phyloP scores from a whole-genome alignment of 2,113 vertebrate genomes.

The Atherinomorus stipes region DNA sequence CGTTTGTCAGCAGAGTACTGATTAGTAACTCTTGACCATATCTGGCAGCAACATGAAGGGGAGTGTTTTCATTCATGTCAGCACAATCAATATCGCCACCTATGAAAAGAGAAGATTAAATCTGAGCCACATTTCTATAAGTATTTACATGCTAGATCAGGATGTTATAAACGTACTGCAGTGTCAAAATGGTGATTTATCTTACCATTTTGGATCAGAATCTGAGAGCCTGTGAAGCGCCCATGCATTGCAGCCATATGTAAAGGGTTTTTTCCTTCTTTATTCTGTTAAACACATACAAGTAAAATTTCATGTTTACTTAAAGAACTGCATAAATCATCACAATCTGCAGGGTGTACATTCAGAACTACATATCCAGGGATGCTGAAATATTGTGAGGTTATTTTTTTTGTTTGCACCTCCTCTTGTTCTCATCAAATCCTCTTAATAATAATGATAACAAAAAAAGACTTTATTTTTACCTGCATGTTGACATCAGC shows the following conservation, averaged over 20 bases:
- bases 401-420: not conserved
- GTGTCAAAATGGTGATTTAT: not conserved
- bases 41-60: constrained; percentile 95
- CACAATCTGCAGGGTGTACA: not conserved
- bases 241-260: constrained; percentile 96
- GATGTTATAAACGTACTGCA: not conserved
- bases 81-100: constrained; percentile 94
- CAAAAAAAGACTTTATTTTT: not conserved
- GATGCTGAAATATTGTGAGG: not conserved
- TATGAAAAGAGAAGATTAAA: constrained; percentile 50
- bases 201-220: constrained; percentile 96
- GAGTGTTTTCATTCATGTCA: constrained; percentile 92
- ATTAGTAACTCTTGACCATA: constrained; percentile 96
- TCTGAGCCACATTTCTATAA: not conserved
- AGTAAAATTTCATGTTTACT: not conserved
- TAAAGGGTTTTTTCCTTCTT: constrained; percentile 95
- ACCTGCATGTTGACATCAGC: constrained; percentile 95
- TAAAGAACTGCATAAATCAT: not conserved
- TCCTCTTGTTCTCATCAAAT: not conserved
- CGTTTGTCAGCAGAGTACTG: constrained; percentile 95
- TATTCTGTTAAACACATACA: constrained; percentile 84
- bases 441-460: not conserved
- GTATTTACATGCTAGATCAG: not conserved
- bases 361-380: not conserved
- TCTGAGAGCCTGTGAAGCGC: constrained; percentile 95